These are phyloP conservation scores for Crossaster papposus DNA, from an alignment of 53 echinoderm and acorn worm species.

Conservation along the genomic window DNA sequence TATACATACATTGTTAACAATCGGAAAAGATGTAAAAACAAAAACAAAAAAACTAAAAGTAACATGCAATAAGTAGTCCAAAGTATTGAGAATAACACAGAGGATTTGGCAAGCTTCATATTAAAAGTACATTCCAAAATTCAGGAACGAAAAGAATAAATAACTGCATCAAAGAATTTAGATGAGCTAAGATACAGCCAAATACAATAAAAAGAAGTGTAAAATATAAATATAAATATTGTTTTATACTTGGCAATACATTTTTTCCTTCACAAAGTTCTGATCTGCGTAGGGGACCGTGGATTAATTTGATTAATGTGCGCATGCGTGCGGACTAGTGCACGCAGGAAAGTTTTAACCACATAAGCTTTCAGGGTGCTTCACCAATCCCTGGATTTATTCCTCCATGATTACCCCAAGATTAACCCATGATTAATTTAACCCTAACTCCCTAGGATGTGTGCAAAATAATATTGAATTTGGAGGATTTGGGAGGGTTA, in stretches of 20 bases:
- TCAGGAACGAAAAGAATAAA: not conserved
- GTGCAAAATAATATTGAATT: no score
- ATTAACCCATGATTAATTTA: no score
- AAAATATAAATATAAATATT: slow-evolving; percentile 30
- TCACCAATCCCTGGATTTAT: no score
- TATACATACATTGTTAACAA: not conserved
- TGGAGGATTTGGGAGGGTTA: no score
- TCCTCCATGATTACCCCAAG: no score
- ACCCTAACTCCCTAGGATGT: no score
- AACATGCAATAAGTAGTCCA: no score
- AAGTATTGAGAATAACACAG: not conserved
- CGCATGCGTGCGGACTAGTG: no score
- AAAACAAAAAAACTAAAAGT: not conserved
- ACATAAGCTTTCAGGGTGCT: no score
- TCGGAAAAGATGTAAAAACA: not conserved
- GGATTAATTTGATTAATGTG: no score
- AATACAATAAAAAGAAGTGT: slow-evolving; percentile 10
- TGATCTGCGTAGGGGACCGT: not conserved
- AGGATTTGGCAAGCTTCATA: not conserved
- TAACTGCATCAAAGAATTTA: not conserved
- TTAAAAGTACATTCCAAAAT: not conserved
- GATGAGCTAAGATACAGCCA: slow-evolving; percentile 10
- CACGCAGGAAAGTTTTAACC: no score
- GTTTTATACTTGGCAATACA: not conserved
- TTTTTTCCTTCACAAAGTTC: not conserved